These are phyloP conservation scores for Druon quercuslanigerum DNA, from an alignment of 1,140 invertebrate genomes.

Conservation along the genomic window DNA sequence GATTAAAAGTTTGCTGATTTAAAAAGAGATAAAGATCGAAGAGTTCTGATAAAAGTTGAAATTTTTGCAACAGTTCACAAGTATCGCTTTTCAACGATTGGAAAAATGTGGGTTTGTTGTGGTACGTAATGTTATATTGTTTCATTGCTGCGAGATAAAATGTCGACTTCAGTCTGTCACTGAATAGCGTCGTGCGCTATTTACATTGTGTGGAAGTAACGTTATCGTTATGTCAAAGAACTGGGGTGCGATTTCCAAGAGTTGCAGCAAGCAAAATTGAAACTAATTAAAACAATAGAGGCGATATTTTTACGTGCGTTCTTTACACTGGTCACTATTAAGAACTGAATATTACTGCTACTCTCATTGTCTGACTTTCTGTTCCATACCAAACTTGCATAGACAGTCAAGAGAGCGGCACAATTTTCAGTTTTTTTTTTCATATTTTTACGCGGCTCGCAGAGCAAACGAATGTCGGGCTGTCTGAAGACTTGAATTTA, in stretches of 20 bases:
- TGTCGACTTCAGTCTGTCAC: background rate
- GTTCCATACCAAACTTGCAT: background rate
- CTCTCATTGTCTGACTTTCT: background rate
- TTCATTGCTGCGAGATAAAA: slow-evolving; percentile 19
- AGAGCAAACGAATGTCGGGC: too few relatives aligned
- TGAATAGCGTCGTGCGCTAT: too few relatives aligned
- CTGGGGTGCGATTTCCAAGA: too few relatives aligned
- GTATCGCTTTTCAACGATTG: background rate
- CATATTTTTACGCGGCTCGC: too few relatives aligned
- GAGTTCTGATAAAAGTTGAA: background rate
- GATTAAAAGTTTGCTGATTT: background rate
- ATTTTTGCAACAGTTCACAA: background rate
- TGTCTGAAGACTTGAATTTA: too few relatives aligned
- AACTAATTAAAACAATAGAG: slow-evolving; percentile 14
- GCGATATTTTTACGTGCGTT: slow-evolving; percentile 19
- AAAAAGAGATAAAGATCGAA: background rate
- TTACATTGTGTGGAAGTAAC: too few relatives aligned
- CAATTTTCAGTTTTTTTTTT: too few relatives aligned
- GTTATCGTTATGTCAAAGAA: too few relatives aligned
- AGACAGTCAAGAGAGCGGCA: too few relatives aligned
- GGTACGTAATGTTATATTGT: slow-evolving; percentile 28
- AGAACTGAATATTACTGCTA: background rate
- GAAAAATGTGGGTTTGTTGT: slow-evolving; percentile 19
- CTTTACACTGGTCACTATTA: background rate
- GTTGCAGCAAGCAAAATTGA: background rate